Evolutionary conservation across 1,140 invertebrate species (phyloP).

Genomic region (Drosophila fuyamai): DNA sequence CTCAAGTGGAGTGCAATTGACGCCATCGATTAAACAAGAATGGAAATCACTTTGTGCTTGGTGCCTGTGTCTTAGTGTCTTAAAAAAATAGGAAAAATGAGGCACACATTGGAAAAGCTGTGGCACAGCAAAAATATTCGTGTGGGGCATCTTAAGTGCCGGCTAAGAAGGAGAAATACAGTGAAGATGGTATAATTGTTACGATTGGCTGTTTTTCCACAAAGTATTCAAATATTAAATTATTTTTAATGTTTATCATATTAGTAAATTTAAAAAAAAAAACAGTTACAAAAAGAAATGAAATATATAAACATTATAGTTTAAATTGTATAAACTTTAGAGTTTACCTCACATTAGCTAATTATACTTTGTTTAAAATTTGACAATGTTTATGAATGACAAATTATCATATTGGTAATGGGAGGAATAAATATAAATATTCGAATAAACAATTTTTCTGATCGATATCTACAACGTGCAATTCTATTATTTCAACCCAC

Average conservation of each 20-base stretch:
- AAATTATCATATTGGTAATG: too few species aligned
- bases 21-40: slow-evolving; percentile 77
- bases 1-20: slow-evolving; percentile 68
- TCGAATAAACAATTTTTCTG: too few species aligned
- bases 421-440: too few species aligned
- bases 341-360: too few species aligned
- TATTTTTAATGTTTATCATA: too few species aligned
- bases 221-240: background rate
- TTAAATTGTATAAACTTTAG: too few species aligned
- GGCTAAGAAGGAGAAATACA: background rate
- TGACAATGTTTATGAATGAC: too few species aligned
- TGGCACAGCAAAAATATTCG: background rate
- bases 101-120: background rate
- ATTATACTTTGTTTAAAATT: too few species aligned
- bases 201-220: slow-evolving; percentile 10
- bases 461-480: too few species aligned
- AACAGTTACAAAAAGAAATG: too few species aligned
- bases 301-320: too few species aligned
- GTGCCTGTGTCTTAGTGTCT: background rate
- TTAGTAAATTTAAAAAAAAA: too few species aligned
- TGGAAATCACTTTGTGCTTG: slow-evolving; percentile 30
- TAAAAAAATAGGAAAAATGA: background rate
- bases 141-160: slow-evolving; percentile 25
- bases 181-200: slow-evolving; percentile 6
- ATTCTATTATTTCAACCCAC: background rate